Conservation (phyloP, 2,797 vertebrate species). For the Typhlichthys subterraneus region DNA sequence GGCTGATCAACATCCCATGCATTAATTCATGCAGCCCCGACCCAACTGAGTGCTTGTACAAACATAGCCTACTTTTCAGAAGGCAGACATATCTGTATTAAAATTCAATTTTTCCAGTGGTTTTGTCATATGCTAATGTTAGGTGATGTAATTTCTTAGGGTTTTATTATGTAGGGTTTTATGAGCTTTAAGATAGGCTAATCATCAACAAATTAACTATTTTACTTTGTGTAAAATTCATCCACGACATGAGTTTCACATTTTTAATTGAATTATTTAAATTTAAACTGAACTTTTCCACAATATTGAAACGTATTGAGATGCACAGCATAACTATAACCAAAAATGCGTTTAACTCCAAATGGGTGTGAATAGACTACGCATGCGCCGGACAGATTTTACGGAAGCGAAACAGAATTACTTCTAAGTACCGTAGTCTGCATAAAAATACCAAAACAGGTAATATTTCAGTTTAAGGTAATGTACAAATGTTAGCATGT, state of each 20-base stretch:
- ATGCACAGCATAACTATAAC: slow-evolving; percentile 18
- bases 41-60: too few relatives aligned
- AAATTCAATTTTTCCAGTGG: too few relatives aligned
- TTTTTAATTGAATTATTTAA: background rate
- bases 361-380: slow-evolving; percentile 50
- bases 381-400: slow-evolving; percentile 57
- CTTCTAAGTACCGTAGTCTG: slow-evolving; percentile 39
- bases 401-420: slow-evolving; percentile 59
- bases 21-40: too few relatives aligned
- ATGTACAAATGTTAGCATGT: fast-evolving
- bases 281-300: background rate
- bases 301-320: background rate
- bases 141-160: too few relatives aligned
- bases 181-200: too few relatives aligned
- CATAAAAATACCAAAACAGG: slow-evolving; percentile 54
- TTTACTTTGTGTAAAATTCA: background rate
- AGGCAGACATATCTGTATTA: too few relatives aligned
- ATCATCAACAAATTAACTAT: too few relatives aligned
- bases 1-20: too few relatives aligned
- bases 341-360: slow-evolving; percentile 21
- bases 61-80: too few relatives aligned
- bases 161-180: too few relatives aligned
- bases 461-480: slow-evolving; percentile 10
- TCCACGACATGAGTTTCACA: background rate
- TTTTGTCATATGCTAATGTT: too few relatives aligned